Base-by-base conservation (phyloP, 2,113 vertebrate species). In the Callorhinus ursinus region DNA sequence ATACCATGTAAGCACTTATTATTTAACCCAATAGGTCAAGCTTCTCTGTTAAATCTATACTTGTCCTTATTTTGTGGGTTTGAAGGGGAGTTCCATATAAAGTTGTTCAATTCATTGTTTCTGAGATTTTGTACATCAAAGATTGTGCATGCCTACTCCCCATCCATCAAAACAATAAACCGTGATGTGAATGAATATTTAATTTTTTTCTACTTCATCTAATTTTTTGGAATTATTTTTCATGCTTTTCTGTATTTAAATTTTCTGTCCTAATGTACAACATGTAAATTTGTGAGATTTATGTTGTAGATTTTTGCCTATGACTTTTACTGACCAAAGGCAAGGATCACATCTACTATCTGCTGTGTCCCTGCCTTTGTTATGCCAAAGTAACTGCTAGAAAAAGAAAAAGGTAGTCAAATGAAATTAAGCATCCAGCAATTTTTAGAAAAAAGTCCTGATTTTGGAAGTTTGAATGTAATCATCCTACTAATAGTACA, bases 381-480 rank as follows among this genome's bases (percentile, higher is more conserved):
- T 39, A 72, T 4, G 51, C 16, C 5, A 59, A 88, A 76, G 74
- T 89, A 94, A 63, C 36, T 83, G 12, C 12, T 12, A 31, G 31
- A 5, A 89, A 92, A 39, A 33, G n/a, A 93, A 93, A 82, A 61
- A n/a, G 85, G 4, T 46, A 51, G 63, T 83, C 46, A 95, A 72
- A 46, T 80, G 22, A 57, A 74, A 81, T 36, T 86, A 24, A 36
- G 7, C n/a, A 49, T 28, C 19, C 28, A 85, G 2, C 67, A 9
- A 12, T 85, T 87, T 87, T 63, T 61, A 87, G 26, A 21, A 65
- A 86, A 67, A 67, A 31, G 2, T 49, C 88, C 26, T 91, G 33
- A 67, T 90, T 92, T 89, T 80, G 14, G 18, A 95, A 88, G 83
- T 96, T 80, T 76, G 31, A 93, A 46, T 79, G 42, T 24, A 93